Evolutionary conservation across 2,888 invertebrate species (phyloP), one percentile per base, ranked within the genome.

Genomic region (Orchestes rusci): DNA sequence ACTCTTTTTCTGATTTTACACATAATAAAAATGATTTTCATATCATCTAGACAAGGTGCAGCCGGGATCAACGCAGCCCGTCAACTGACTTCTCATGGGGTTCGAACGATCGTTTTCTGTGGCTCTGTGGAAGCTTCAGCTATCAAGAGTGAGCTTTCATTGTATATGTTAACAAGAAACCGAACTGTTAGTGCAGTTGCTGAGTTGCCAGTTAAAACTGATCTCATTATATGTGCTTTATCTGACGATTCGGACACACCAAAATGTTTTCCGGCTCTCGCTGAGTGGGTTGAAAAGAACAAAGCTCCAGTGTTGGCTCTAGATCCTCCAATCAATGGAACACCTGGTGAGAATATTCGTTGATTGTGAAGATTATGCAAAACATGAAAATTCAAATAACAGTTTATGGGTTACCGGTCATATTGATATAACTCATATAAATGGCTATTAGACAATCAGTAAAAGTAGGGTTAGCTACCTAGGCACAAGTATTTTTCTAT

Each of bases 41-140:
- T n/a, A n/a, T n/a, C n/a, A n/a, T n/a, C 32, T 50, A 70, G 68
- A 42, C 66, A 68, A 45, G 77, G 79, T 48, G 81, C 81, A 36
- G 75, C 82, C 39, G 90, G 82, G 16, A 75, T 87, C 13, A 80
- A 80, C 58, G 81, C 84, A 38, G 86, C 83, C 19, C 77, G 91
- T 10, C 84, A 91, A 66, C 73, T 92, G 53, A 80, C 84, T 40
- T 80, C 85, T 59, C 91, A 91, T 67, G 88, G 89, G 38, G 82
- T 87, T 0, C 76, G 76, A 52, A 83, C 82, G 1, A 69, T 80
- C 36, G 75, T 84, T 3, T 66, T 59, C 39, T 45, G 46, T 19
- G 54, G 59, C 3, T 56, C 60, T 3, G 52, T 65, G 36, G 64
- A 67, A 18, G 57, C 59, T n/a, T 47, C 73, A 2, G 68, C 69